These are phyloP conservation scores for Zaprionus nigranus DNA, from an alignment of 1,140 invertebrate genomes.

Conservation along the genomic window DNA sequence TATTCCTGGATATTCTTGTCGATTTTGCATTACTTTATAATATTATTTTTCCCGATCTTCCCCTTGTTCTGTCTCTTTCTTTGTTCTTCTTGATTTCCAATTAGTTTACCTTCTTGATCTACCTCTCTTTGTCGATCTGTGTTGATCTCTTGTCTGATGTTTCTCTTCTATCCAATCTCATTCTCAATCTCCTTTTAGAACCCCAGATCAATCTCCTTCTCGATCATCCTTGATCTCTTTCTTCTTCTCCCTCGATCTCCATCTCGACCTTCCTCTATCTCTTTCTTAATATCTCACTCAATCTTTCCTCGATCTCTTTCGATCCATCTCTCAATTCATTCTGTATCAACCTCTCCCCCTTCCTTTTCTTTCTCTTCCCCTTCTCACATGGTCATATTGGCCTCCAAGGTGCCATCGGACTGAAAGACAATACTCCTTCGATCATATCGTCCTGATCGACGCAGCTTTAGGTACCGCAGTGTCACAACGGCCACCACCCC, in stretches of 20 bases:
- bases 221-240: neutral
- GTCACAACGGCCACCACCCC: conserved; percentile 29
- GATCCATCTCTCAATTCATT: too few relatives aligned
- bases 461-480: conserved; percentile 45
- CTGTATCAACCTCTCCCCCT: neutral
- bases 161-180: neutral
- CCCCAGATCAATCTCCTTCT: too few relatives aligned
- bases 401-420: conserved; percentile 72
- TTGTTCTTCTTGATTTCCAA: neutral
- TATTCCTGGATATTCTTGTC: neutral
- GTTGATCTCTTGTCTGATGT: too few relatives aligned
- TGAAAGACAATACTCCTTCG: conserved; percentile 76
- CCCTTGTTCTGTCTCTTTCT: neutral
- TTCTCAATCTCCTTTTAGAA: neutral
- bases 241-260: neutral
- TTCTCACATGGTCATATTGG: conserved; percentile 52
- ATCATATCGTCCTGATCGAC: conserved; percentile 59
- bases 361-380: too few relatives aligned
- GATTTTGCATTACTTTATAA: neutral
- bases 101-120: neutral
- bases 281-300: neutral
- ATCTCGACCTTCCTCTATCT: neutral
- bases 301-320: neutral
- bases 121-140: neutral
- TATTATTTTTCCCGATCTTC: too few relatives aligned